Evolutionary conservation across 2,113 vertebrate genomes (phyloP).

Genomic region (Sterrhoptilus dennistouni): DNA sequence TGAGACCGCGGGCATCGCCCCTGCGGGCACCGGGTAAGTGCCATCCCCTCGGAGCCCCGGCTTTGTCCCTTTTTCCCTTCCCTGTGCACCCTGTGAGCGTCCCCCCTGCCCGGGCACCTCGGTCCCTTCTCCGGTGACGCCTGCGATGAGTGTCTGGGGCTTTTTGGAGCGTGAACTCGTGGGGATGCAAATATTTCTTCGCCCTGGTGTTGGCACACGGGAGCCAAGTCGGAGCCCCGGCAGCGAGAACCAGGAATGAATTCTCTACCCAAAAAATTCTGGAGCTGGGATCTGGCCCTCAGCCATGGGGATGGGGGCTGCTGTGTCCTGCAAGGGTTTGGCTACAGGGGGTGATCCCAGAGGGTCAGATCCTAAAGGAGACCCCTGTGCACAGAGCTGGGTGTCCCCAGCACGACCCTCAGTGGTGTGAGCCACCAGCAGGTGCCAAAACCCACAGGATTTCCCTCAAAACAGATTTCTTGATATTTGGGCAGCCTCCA

Average conservation of each 20-base stretch:
- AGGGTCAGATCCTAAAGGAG: neutral
- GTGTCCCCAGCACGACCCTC: neutral
- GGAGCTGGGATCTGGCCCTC: neutral
- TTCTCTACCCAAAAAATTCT: rapidly evolving
- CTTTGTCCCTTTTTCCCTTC: neutral
- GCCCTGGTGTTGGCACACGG: neutral
- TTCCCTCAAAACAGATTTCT: neutral
- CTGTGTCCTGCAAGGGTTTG: neutral
- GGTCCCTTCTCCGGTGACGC: neutral
- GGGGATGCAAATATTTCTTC: neutral
- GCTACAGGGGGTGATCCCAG: rapidly evolving
- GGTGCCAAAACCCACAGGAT: neutral
- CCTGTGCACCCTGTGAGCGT: rapidly evolving
- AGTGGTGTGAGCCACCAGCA: neutral
- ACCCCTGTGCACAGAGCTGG: rapidly evolving
- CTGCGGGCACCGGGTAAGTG: neutral
- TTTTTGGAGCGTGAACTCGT: slow-evolving; percentile 10
- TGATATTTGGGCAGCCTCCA: neutral
- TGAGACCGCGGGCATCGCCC: neutral
- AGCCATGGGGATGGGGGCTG: neutral
- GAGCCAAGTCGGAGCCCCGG: neutral
- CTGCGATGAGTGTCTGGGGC: neutral
- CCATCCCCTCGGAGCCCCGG: neutral
- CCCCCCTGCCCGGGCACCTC: neutral
- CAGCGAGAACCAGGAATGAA: neutral